A percentile compares a stretch with the other conserved stretches of the same genome.
phyloP scores from a whole-genome alignment of 2,888 invertebrate species.

The Cryptophagus acutangulus region DNA sequence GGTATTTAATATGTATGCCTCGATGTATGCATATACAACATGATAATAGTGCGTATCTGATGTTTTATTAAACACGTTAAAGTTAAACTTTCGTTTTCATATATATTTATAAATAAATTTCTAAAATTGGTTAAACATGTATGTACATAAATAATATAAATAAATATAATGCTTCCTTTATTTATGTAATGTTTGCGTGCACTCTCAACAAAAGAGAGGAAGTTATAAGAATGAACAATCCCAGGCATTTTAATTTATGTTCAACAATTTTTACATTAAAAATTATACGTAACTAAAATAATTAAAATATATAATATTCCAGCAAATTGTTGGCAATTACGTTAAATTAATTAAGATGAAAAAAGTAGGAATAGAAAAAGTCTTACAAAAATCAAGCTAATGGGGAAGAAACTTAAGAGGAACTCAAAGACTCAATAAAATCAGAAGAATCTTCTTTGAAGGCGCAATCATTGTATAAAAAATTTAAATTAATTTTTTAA shows the following conservation, averaged over 20 bases:
- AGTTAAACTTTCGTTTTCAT: slow-evolving; percentile 18
- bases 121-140: slow-evolving; percentile 32
- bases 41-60: slow-evolving; percentile 18
- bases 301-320: too few species aligned
- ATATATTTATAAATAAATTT: slow-evolving; percentile 26
- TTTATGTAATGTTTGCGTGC: slow-evolving; percentile 40
- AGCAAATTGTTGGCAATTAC: neutral
- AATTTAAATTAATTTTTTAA: too few species aligned
- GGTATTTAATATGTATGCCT: slow-evolving; percentile 15
- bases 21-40: slow-evolving; percentile 15
- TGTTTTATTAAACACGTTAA: slow-evolving; percentile 13
- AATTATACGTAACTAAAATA: neutral
- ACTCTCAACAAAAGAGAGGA: slow-evolving; percentile 37
- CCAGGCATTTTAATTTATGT: slow-evolving; percentile 5
- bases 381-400: too few species aligned
- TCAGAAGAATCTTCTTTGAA: too few species aligned
- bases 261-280: neutral
- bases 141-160: too few species aligned
- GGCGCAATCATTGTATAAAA: too few species aligned
- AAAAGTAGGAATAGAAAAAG: too few species aligned
- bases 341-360: too few species aligned
- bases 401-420: too few species aligned
- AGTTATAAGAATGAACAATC: slow-evolving; percentile 24
- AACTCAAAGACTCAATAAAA: too few species aligned
- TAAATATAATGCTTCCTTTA: slow-evolving; percentile 35